These are phyloP conservation scores for Paratrypauchen microcephalus DNA, from an alignment of 2,797 vertebrate genomes.

Conservation along the genomic window DNA sequence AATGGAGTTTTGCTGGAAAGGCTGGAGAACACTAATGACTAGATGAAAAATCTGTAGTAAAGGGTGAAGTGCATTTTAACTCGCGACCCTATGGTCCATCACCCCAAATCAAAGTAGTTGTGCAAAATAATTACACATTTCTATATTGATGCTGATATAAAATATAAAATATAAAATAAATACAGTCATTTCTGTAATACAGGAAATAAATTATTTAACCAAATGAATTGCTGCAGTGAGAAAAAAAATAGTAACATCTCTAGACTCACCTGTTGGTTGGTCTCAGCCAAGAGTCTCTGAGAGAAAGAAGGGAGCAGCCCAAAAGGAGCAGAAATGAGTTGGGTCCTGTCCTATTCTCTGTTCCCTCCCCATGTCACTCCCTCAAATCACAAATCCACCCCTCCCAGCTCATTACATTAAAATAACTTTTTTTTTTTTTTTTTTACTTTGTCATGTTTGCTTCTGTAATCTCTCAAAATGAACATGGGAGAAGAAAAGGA, in stretches of 20 bases:
- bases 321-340: constrained; percentile 48
- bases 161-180: not conserved
- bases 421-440: constrained; percentile 17
- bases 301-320: constrained; percentile 53
- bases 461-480: constrained; percentile 20
- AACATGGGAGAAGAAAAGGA: constrained; percentile 16
- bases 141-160: not conserved
- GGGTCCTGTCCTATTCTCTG: constrained; percentile 64
- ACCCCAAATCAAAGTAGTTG: not conserved
- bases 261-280: constrained; percentile 63
- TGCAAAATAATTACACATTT: not conserved
- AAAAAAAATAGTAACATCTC: constrained; percentile 6
- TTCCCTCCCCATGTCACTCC: constrained; percentile 70
- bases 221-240: not conserved
- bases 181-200: not conserved
- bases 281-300: constrained; percentile 56
- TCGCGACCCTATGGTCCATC: not conserved
- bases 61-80: not conserved
- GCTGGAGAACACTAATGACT: constrained; percentile 6
- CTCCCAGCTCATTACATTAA: constrained; percentile 56
- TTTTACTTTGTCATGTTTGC: constrained; percentile 10
- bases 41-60: constrained; percentile 13
- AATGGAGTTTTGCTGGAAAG: constrained; percentile 8
- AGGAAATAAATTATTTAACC: not conserved
- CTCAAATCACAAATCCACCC: constrained; percentile 55